A percentile compares a stretch with the other conserved stretches of the same genome.
These are phyloP conservation scores for Drosophila affinis DNA, from an alignment of 2,888 invertebrate species.

Conservation along the genomic window DNA sequence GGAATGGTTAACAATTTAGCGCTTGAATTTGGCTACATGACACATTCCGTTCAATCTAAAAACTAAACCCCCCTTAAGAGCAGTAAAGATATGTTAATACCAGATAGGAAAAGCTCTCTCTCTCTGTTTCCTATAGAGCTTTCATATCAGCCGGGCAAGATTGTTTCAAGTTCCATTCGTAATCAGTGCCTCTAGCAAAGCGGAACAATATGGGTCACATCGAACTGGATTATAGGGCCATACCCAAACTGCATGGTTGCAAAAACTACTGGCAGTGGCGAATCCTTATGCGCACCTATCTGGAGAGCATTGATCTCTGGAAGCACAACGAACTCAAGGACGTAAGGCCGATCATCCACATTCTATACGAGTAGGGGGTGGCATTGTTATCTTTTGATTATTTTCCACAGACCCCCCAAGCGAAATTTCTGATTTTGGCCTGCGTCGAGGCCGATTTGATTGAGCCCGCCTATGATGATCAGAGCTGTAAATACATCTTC, in stretches of 20 bases:
- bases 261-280: conserved; percentile 65
- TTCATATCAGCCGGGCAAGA: conserved; percentile 24
- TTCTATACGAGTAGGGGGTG: neutral
- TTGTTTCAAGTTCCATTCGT: conserved; percentile 2
- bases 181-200: conserved; percentile 21
- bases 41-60: conserved; percentile 22
- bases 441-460: conserved; percentile 54
- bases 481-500: conserved; percentile 48
- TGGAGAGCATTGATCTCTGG: conserved; percentile 64
- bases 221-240: conserved; percentile 59
- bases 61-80: conserved; percentile 10
- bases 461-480: conserved; percentile 53
- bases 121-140: conserved; percentile 10
- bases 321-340: conserved; percentile 60
- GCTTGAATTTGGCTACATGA: conserved; percentile 21
- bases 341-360: conserved; percentile 10
- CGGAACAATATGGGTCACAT: conserved; percentile 48
- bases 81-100: neutral
- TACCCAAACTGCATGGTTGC: conserved; percentile 60
- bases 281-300: conserved; percentile 53
- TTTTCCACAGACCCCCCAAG: conserved; percentile 47
- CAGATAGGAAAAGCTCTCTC: conserved; percentile 28
- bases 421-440: conserved; percentile 62
- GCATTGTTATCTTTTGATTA: neutral
- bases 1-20: conserved; percentile 39